A percentile compares a stretch with the other conserved stretches of the same genome.
These are phyloP conservation scores for Sander vitreus DNA, from an alignment of 2,113 vertebrate genomes.

Conservation along the genomic window DNA sequence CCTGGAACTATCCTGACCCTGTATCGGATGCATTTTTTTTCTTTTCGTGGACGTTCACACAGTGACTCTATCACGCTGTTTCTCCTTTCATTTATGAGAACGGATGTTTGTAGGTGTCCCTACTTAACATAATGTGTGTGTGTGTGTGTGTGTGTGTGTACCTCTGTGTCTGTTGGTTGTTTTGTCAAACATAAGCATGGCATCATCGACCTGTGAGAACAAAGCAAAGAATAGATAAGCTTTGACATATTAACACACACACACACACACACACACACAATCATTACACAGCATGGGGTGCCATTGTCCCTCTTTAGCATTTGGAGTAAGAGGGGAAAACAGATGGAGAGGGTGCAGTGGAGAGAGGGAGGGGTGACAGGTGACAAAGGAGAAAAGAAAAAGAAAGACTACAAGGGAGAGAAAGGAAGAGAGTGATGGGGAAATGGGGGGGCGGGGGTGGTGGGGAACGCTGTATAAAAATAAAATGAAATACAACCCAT, in stretches of 20 bases:
- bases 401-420: slow-evolving; percentile 42
- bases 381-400: slow-evolving; percentile 75
- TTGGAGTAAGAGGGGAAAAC: slow-evolving; percentile 70
- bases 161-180: slow-evolving; percentile 98
- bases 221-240: slow-evolving; percentile 75
- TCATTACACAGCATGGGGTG: slow-evolving; percentile 82
- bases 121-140: slow-evolving; percentile 36
- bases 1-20: slow-evolving; percentile 49
- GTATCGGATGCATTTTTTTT: not conserved
- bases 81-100: slow-evolving; percentile 28
- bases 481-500: slow-evolving; percentile 61
- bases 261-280: slow-evolving; percentile 42
- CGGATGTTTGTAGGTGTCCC: slow-evolving; percentile 11
- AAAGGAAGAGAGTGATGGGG: slow-evolving; percentile 42
- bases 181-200: slow-evolving; percentile 99
- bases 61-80: slow-evolving; percentile 33
- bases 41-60: slow-evolving; percentile 1
- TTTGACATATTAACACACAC: slow-evolving; percentile 48
- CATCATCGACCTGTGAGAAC: slow-evolving; percentile 92
- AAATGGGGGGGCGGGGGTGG: slow-evolving; percentile 11
- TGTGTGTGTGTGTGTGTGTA: slow-evolving; percentile 58
- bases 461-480: slow-evolving; percentile 39
- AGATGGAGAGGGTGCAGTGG: slow-evolving; percentile 77
- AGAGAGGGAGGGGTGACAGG: slow-evolving; percentile 74
- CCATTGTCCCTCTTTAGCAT: slow-evolving; percentile 79